These are phyloP conservation scores for Rhagonycha lutea DNA, from an alignment of 2,888 invertebrate species.

Conservation along the genomic window DNA sequence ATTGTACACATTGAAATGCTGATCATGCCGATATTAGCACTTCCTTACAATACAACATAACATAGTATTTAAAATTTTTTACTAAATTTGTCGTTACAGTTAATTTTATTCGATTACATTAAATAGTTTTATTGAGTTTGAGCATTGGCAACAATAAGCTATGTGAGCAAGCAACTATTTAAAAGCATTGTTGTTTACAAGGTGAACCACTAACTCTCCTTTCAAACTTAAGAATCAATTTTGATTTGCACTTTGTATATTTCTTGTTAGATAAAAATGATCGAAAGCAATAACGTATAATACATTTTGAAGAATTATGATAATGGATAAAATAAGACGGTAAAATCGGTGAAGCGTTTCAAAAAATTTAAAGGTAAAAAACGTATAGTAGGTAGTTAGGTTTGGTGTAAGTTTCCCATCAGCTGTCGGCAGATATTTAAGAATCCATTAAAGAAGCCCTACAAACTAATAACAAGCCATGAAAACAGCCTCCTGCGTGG, in stretches of 20 bases:
- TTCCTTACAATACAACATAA: background rate
- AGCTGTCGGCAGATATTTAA: conserved; percentile 51
- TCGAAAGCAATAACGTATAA: background rate
- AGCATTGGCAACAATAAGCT: background rate
- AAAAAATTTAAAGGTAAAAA: background rate
- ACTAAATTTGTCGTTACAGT: background rate
- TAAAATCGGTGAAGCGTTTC: background rate
- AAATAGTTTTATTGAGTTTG: background rate
- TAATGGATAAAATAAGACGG: background rate
- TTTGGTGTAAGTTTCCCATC: conserved; percentile 27
- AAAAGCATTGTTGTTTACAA: conserved; percentile 1
- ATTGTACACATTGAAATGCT: too few species aligned
- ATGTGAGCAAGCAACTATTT: background rate
- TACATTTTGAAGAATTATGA: background rate
- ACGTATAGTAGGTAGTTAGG: conserved; percentile 17
- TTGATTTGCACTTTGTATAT: background rate
- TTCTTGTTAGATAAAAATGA: background rate
- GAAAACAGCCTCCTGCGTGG: conserved; percentile 40
- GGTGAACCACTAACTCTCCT: conserved; percentile 1
- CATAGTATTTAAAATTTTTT: background rate
- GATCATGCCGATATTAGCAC: background rate
- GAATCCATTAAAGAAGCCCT: conserved; percentile 49
- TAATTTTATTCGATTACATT: background rate
- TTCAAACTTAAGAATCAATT: background rate
- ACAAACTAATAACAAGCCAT: conserved; percentile 49